Percentiles rank a stretch among this genome's conserved stretches.
These are phyloP conservation scores for Myotis lucifugus DNA, from an alignment of 2,113 vertebrate species.

Conservation along the genomic window DNA sequence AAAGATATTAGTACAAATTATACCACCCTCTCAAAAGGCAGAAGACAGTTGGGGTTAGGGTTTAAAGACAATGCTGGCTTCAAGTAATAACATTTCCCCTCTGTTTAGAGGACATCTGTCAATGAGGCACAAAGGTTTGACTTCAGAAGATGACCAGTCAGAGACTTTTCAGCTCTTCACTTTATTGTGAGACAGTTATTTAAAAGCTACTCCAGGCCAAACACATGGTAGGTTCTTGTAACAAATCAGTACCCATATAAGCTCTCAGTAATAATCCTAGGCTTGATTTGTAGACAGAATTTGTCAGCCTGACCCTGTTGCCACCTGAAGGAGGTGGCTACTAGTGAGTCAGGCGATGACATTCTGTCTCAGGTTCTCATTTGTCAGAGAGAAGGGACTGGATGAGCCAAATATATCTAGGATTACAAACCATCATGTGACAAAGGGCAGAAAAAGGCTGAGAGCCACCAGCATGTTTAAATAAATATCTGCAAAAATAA, in stretches of 20 bases:
- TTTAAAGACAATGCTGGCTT: not conserved
- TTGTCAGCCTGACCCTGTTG: not conserved
- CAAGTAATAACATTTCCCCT: not conserved
- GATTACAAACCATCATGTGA: not conserved
- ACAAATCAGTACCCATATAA: not conserved
- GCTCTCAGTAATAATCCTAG: not conserved
- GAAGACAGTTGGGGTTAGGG: not conserved
- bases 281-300: not conserved
- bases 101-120: not conserved
- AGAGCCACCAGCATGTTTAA: not conserved
- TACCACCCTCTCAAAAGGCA: not conserved
- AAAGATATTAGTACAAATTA: not conserved
- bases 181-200: not conserved
- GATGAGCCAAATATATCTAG: not conserved
- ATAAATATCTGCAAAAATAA: constrained; percentile 22
- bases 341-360: not conserved
- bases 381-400: not conserved
- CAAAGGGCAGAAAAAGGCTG: not conserved
- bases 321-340: not conserved
- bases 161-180: not conserved
- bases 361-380: not conserved
- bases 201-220: not conserved
- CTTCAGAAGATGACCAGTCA: not conserved
- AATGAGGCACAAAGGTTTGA: not conserved
- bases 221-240: not conserved